Base-by-base conservation (phyloP, 92 coral and sea anemone genomes). In the Hydrozoanthus gracilis region DNA sequence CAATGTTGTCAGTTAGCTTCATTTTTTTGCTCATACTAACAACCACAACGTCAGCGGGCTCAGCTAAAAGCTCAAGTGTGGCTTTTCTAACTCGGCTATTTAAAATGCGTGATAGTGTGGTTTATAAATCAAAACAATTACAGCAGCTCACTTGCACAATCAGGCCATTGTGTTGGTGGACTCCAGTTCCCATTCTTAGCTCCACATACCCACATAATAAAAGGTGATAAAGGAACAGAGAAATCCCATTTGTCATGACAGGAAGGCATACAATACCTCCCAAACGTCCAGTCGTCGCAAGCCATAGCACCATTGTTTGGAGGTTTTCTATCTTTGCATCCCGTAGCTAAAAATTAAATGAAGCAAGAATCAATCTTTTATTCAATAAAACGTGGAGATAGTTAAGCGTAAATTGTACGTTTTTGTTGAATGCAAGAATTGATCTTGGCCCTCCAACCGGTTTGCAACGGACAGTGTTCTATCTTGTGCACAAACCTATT, bases 291-390 rank as follows among this genome's bases (percentile, higher is more conserved):
- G n/a, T 78, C 78, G n/a, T 87, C 89, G 8, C 89, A 87, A 3
- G 89, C 85, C 89, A 77, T 16, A 6, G 89, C 89, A 8, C 89
- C 89, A 55, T 77, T 77, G 20, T 69, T 66, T 11, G 89, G 89
- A 7, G 89, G 89, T 2, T 3, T 10, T 50, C n/a, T 67, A 13
- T 78, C 71, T 6, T 50, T 76, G 78, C 89, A 87, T 4, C 44
- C 11, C 9, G 4, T 51, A 9, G 85, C 89, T 87, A n/a, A 7
- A 65, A 18, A 16, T 65, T 4, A n/a, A 65, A 62, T 14, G 16
- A 14, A 9, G 11, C 14, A 14, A 3, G 14, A 6, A 10, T 6
- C 16, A n/a, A n/a, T n/a, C n/a, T n/a, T n/a, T n/a, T n/a, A n/a
- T n/a, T 14, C 18, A 62, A 62, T 14, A 14, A 16, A 14, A 8